phyloP scores from a whole-genome alignment of 2,797 vertebrate species.

The Phoxinus dragarum region DNA sequence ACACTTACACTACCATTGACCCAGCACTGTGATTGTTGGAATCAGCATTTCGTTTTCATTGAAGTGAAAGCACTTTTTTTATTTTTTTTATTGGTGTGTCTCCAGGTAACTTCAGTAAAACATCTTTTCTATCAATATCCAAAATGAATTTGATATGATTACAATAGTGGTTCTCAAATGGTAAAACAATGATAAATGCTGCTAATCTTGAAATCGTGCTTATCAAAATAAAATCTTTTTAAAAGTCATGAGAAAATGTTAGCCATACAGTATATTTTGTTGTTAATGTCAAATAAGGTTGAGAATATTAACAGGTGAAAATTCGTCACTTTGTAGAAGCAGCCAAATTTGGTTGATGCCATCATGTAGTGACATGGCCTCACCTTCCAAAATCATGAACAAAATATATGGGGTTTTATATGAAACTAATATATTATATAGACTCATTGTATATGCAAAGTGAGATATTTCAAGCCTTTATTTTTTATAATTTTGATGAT shows the following conservation, averaged over 20 bases:
- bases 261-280: background rate
- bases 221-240: background rate
- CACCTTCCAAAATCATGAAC: background rate
- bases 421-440: no score
- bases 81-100: background rate
- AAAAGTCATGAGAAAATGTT: background rate
- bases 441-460: no score
- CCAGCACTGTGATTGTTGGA: slow-evolving; percentile 9
- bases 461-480: no score
- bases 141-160: background rate
- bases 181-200: background rate
- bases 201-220: background rate
- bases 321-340: background rate
- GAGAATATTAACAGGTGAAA: background rate
- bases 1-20: slow-evolving; percentile 3
- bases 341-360: background rate
- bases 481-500: no score
- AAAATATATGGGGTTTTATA: no score
- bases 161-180: no score
- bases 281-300: background rate
- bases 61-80: background rate
- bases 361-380: background rate
- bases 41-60: slow-evolving; percentile 17
- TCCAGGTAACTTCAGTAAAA: slow-evolving; percentile 3
- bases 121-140: background rate